Percentiles rank a stretch among this genome's conserved stretches.
Conservation (phyloP, 2,113 vertebrate species). For the Montifringilla adamsi region DNA sequence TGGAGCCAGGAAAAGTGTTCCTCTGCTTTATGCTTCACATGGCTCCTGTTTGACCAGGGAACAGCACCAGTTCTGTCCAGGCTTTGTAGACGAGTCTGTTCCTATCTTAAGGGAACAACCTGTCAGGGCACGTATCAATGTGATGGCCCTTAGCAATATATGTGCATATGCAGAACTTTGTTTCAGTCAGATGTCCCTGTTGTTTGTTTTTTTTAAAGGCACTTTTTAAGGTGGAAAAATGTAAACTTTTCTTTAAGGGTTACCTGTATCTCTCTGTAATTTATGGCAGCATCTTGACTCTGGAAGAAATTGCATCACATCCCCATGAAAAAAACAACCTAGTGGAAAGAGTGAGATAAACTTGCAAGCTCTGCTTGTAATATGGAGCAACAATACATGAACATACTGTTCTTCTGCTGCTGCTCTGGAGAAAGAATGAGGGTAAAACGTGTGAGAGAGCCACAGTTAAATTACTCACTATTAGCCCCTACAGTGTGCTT, state of each 20-base stretch:
- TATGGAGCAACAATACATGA: slow-evolving; percentile 34
- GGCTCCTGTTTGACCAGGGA: background rate
- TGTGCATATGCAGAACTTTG: background rate
- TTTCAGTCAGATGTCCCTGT: background rate
- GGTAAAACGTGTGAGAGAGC: slow-evolving; percentile 65
- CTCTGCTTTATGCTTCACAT: background rate
- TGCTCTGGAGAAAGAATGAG: slow-evolving; percentile 63
- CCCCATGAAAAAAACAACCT: slow-evolving; percentile 32
- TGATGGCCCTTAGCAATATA: background rate
- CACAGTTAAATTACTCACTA: slow-evolving; percentile 70
- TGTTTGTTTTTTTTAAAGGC: background rate
- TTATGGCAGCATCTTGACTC: slow-evolving; percentile 56
- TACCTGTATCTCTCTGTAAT: slow-evolving; percentile 55
- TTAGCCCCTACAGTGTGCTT: slow-evolving; percentile 76
- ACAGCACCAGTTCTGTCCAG: background rate
- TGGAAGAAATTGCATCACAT: slow-evolving; percentile 68
- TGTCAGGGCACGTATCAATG: background rate
- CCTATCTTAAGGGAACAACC: background rate
- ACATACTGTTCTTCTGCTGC: slow-evolving; percentile 41
- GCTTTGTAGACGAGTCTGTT: rapidly evolving
- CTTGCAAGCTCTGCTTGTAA: slow-evolving; percentile 56
- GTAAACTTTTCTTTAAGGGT: slow-evolving; percentile 1
- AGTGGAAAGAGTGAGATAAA: slow-evolving; percentile 66
- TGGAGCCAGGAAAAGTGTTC: background rate
- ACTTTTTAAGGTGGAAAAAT: background rate